Base-by-base conservation (phyloP, 2,797 vertebrate genomes). In the Aldrovandia affinis region DNA sequence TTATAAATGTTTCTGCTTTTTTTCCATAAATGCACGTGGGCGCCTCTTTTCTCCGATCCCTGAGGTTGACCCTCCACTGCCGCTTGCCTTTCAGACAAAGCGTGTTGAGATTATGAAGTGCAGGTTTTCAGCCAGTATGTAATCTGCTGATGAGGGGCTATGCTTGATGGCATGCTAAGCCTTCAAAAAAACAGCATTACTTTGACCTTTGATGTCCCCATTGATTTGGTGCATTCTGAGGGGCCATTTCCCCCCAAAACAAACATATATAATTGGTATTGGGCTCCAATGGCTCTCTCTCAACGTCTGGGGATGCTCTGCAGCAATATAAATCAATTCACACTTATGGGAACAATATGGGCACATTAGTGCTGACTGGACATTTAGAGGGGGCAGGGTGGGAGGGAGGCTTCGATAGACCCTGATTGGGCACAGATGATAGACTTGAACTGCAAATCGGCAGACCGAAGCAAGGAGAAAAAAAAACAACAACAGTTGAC, bases 341-440 rank as follows among this genome's bases (percentile, higher is more conserved):
- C 94, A 94, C 94, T 94, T 95, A 95, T 94, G 95, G 95, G 94
- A 94, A 95, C 94, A 92, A 94, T 95, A 94, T 95, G 93, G 92
- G 89, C 91, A 92, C 92, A 93, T 94, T 95, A 95, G 92, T 95
- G 95, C 95, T 95, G 95, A 95, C 91, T 94, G 92, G 91, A 93
- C 93, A 92, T 93, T 94, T 90, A 89, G 93, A 89, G 91, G 91
- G 89, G 89, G 90, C 92, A 93, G 91, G 55, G 47, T n/a, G 52
- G 92, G 91, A 92, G 91, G 89, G 90, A 89, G 80, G 86, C 86
- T 94, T 95, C 94, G 93, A 94, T 95, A 94, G 90, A 92, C 92
- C 89, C 92, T 93, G 93, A 95, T 95, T 93, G 93, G 90, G 87
- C 88, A 86, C 86, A 89, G 88, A 86, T 89, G 82, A 94, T 95